These are phyloP conservation scores for Stichopus chloronotus DNA, from an alignment of 35 echinoderm and acorn worm species.

Conservation along the genomic window DNA sequence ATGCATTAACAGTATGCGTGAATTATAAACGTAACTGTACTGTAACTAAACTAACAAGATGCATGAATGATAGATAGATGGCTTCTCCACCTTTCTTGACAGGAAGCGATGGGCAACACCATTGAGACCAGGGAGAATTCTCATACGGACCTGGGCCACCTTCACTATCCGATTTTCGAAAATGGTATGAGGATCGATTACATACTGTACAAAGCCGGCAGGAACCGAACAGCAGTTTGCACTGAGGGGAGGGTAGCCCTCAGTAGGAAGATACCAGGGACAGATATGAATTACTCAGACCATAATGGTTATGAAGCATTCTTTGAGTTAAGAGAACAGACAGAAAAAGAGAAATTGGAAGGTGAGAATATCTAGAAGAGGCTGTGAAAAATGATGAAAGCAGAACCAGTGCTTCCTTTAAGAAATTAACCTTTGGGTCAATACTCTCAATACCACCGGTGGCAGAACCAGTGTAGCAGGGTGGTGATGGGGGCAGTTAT, in stretches of 20 bases:
- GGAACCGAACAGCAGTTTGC: constrained; percentile 8
- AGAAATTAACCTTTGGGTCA: not conserved
- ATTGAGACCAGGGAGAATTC: constrained; percentile 53
- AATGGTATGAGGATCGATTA: constrained; percentile 60
- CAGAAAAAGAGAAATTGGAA: constrained; percentile 50
- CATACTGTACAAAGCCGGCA: constrained; percentile 54
- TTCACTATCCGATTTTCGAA: constrained; percentile 38
- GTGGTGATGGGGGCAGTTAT: not conserved
- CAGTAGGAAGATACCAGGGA: constrained; percentile 52
- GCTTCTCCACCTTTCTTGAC: not conserved
- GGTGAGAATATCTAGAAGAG: not conserved
- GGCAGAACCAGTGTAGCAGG: not conserved
- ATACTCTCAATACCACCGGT: not conserved
- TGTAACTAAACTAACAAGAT: too few species aligned
- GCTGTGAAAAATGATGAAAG: not conserved
- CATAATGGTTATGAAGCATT: constrained; percentile 51
- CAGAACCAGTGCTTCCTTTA: too few species aligned
- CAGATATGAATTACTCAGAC: constrained; percentile 55
- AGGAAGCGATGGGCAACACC: constrained; percentile 43
- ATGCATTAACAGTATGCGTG: too few species aligned
- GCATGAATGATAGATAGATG: too few species aligned
- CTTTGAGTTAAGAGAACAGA: constrained; percentile 50
- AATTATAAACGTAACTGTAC: too few species aligned
- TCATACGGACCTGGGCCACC: constrained; percentile 12
- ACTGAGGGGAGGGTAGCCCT: constrained; percentile 46